These are phyloP conservation scores for Diarsia rubi DNA, from an alignment of 2,888 invertebrate species.

Conservation along the genomic window DNA sequence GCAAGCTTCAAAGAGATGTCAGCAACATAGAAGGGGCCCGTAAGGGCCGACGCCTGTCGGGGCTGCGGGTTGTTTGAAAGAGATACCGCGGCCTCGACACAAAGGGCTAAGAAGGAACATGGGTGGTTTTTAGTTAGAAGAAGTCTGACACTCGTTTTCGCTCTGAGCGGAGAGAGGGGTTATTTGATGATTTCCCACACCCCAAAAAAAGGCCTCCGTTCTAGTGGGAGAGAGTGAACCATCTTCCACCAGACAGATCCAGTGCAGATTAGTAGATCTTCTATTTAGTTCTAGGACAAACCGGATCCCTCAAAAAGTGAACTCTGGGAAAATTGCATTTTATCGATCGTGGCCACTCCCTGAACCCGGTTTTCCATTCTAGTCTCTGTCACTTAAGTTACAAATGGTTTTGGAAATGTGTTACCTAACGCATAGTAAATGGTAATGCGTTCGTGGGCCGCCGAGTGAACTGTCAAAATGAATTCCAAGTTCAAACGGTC, in stretches of 20 bases:
- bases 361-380: neutral
- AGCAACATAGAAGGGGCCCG: too few species aligned
- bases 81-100: too few species aligned
- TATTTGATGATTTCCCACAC: too few species aligned
- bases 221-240: neutral
- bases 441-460: neutral
- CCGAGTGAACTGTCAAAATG: conserved; percentile 40
- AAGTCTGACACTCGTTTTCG: too few species aligned
- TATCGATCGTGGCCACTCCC: neutral
- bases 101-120: too few species aligned
- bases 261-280: neutral
- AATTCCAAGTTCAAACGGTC: conserved; percentile 31
- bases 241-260: neutral
- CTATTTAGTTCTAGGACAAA: neutral
- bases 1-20: too few species aligned
- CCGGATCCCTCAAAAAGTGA: neutral
- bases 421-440: conserved; percentile 4
- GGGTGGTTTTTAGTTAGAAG: too few species aligned
- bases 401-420: neutral
- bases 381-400: conserved; percentile 9
- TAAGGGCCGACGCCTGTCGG: too few species aligned
- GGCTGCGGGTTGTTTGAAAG: too few species aligned
- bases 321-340: neutral
- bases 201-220: neutral
- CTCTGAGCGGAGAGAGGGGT: too few species aligned